Evolutionary conservation across 2,797 vertebrate species (phyloP), one percentile per base, ranked within the genome.

Genomic region (Pangasius macronema): DNA sequence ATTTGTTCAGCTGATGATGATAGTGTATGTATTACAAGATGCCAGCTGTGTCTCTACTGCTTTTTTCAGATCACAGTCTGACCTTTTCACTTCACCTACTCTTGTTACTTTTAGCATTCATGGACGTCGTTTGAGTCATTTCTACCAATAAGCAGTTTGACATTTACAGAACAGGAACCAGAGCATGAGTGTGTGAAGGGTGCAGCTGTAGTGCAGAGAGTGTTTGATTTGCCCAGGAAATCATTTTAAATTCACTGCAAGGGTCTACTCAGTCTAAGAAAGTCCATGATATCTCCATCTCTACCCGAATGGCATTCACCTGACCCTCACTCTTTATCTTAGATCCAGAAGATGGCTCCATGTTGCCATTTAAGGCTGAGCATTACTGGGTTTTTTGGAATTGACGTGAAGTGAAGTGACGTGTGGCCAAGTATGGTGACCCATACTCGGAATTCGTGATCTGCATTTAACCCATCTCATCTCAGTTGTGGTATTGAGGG

Each of bases 141-240:
- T 51, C 18, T 51, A 67, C 27, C 61, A 83, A 83, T 67, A 67
- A 67, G 61, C 61, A 51, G 42, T 33, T 67, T 83, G 81, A 67
- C 81, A 83, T 83, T 83, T 83, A 33, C 81, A 51, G 81, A 51
- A 83, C 61, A 51, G 61, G 61, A 67, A 67, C 42, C 42, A 18
- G 55, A 3, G 63, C 61, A 3, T 33, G 61, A 67, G 42, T 20
- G n/a, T 20, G 61, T 83, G 46, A 82, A 49, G 61, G n/a, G 61
- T 49, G 18, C 42, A 30, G 61, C 39, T 51, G 61, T 83, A 83
- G 4, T 22, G 42, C n/a, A 33, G 6, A 33, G 81, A 33, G n/a
- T 51, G 46, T 67, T 51, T 82, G 24, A 51, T 51, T 67, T 67
- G n/a, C 27, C 42, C 18, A 30, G n/a, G 16, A 33, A 83, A 83